Evolutionary conservation across 1,140 invertebrate species (phyloP), one percentile per base, ranked within the genome.

Genomic region (Stenopsyche tienmushanensis): DNA sequence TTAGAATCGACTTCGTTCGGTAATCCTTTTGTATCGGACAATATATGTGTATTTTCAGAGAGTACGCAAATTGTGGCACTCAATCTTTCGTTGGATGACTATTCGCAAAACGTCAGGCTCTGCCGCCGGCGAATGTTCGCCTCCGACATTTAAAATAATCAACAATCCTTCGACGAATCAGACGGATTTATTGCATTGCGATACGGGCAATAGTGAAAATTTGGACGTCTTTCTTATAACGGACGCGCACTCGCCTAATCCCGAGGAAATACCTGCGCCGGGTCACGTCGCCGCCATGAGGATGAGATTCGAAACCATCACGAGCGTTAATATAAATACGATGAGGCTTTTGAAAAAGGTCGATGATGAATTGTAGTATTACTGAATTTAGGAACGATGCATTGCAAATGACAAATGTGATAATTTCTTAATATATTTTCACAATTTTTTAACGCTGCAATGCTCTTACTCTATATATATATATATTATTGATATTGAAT

Each of bases 221-320:
- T 58, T 57, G 0, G 64, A 70, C 13, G 42, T 41, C 17, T 65
- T 47, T 29, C 25, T 62, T 17, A 26, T 42, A 9, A 44, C 18
- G 1, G 66, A 67, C 13, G 45, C 62, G 17, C 69, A 71, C 23
- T 67, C 64, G 3, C 69, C 66, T 7, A 65, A 68, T n/a, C 65
- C 63, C 2, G 69, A 71, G 49, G 69, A 71, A 21, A 45, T 54
- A 3, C 69, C 69, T 7, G 54, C 63, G 13, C 76, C 80, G 1
- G 80, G 80, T 7, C 80, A 81, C 71, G 80, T 81, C 65, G 80
- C 80, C 0, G 80, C 80, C 9, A 80, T 81, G 80, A 64, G 78
- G 15, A 78, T 80, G 44, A 71, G 76, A 9, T 81, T 80, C 69
- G 80, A 81, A 67, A 80, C 76, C 29, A 78, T 81, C 75, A 81